phyloP scores from a whole-genome alignment of 1,140 invertebrate genomes.

The Thaumatotibia leucotreta region DNA sequence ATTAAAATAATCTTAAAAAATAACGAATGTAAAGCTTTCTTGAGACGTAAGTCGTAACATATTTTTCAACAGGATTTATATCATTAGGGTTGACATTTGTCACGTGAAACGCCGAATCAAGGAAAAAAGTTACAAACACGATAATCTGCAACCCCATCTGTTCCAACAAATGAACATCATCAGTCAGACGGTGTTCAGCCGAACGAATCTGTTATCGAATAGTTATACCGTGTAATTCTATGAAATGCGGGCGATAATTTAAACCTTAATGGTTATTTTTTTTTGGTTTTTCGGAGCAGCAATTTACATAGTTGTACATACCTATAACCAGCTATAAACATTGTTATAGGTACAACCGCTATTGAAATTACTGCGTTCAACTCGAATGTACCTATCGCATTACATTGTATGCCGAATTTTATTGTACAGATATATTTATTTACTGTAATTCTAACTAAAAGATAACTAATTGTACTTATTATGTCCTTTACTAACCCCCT shows the following conservation, averaged over 20 bases:
- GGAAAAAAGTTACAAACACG: conserved; percentile 24
- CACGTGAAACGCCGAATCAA: conserved; percentile 14
- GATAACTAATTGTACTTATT: too few species aligned
- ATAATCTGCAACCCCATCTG: conserved; percentile 29
- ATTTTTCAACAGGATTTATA: not conserved
- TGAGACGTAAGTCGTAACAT: not conserved
- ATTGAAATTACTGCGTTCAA: too few species aligned
- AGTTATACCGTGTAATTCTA: not conserved
- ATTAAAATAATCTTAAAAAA: not conserved
- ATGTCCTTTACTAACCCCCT: too few species aligned
- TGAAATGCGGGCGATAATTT: not conserved
- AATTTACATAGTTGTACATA: too few species aligned
- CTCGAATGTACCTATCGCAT: too few species aligned
- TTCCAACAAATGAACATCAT: conserved; percentile 34
- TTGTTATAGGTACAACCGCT: too few species aligned
- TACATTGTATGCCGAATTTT: too few species aligned
- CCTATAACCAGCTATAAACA: too few species aligned
- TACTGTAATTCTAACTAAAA: too few species aligned
- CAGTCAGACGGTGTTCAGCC: conserved; percentile 25
- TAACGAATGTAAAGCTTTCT: not conserved
- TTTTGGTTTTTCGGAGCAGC: too few species aligned
- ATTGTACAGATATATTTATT: too few species aligned
- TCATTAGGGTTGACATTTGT: not conserved
- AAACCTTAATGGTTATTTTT: too few species aligned
- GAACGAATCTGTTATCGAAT: conserved; percentile 14